phyloP scores from a whole-genome alignment of 2,113 vertebrate genomes.

The Sinosuthora webbiana region DNA sequence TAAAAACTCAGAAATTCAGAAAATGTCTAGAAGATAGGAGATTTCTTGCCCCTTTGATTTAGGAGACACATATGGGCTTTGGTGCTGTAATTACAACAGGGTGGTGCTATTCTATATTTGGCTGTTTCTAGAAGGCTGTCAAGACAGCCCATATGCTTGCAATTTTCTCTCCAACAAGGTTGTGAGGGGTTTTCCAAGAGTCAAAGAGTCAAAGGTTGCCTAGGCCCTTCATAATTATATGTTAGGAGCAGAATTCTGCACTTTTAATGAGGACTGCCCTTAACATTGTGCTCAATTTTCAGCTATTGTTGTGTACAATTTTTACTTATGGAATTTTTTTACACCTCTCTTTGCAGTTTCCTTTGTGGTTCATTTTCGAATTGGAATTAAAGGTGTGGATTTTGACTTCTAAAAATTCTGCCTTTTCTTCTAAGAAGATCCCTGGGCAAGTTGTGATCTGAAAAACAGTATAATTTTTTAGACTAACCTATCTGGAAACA shows the following conservation, averaged over 20 bases:
- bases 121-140: background rate
- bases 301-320: background rate
- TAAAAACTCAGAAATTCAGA: background rate
- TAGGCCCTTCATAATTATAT: background rate
- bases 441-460: background rate
- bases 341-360: background rate
- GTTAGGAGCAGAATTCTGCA: background rate
- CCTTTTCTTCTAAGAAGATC: background rate
- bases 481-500: background rate
- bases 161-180: background rate
- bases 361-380: background rate
- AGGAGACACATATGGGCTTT: background rate
- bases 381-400: background rate
- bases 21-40: background rate
- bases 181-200: background rate
- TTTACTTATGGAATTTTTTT: background rate
- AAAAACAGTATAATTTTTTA: background rate
- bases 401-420: background rate
- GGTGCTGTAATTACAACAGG: background rate
- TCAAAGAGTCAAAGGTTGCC: background rate
- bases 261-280: background rate
- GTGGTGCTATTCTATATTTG: background rate
- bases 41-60: background rate
- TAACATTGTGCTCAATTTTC: background rate
- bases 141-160: background rate